Base-by-base conservation (phyloP, 1,140 invertebrate species). In the Neotoxoptera formosana region DNA sequence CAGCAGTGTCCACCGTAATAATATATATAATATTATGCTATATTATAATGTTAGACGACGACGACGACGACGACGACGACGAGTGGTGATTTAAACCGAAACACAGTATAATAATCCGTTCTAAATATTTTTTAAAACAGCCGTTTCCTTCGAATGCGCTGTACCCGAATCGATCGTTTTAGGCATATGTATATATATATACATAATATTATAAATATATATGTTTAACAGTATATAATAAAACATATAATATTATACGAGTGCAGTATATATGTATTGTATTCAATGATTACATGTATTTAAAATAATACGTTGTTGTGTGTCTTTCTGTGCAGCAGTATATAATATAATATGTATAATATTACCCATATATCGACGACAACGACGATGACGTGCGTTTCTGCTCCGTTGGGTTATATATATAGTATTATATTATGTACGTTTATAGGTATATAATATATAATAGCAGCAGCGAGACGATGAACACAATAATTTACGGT, bases 211-310 rank as follows among this genome's bases (percentile, higher is more conserved):
- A n/a, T 30, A 1, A 34, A 34, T n/a, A 14, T n/a, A 14, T 34
- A 84, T 25, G 3, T 84, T 11, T 84, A 47, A 86, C 30, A 30
- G 6, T 30, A 86, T 67, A 67, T 4, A 67, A 67, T 67, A 41
- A 4, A 4, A 4, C 4, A 41, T 41, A 67, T 67, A 76, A 76
- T n/a, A 76, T 6, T n/a, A 76, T 6, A 84, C 2, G 84, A 87
- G 14, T 48, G 30, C 23, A 36, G n/a, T n/a, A n/a, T n/a, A n/a
- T n/a, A n/a, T n/a, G n/a, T n/a, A n/a, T n/a, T 23, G 30, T 34
- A 48, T 87, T 87, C 84, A 45, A 87, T 87, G 34, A 87, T 87
- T 87, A 87, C 84, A 87, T 47, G 84, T 47, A n/a, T 87, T 48
- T 87, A n/a, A 87, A 47, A 36, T 47, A 47, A 47, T 47, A 48